Base-by-base conservation (phyloP, 2,888 invertebrate species). In the Heliconius erato region DNA sequence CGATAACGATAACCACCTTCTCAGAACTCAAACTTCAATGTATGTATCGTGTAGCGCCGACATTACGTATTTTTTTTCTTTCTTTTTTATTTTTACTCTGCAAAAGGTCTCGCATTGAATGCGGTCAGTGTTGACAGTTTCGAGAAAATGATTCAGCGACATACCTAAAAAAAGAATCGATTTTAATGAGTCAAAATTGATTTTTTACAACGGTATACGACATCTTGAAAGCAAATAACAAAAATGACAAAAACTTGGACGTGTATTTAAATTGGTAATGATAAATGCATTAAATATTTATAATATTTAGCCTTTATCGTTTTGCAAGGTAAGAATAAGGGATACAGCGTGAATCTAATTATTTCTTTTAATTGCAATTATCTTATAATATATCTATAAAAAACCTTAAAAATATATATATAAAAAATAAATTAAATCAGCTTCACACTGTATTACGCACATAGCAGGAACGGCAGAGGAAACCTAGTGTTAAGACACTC, bases 81-180 rank as follows among this genome's bases (percentile, higher is more conserved):
- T 44, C 54, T 72, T 54, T 44, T 82, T 82, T 78, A 32, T 77
- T 84, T 84, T 84, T 81, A 72, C 79, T 79, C 76, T 79, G 82
- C 74, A 67, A 81, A 84, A 81, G 79, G 84, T 76, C 69, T 76
- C 72, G 71, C 82, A 79, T 88, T 78, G 80, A 84, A 79, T 79
- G 77, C 65, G 74, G 69, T 79, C 83, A 82, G 85, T 86, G 87
- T 87, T 87, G 87, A 88, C 87, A 88, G 86, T 87, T 87, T 85
- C 85, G 79, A 84, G 86, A 88, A 87, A 85, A 82, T 85, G 85
- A 84, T 63, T 86, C 84, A 80, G 82, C 80, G 77, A 28, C 40
- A 79, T 59, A 80, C 44, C 44, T 14, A 80, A 72, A 63, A 82
- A 65, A 40, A 79, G 74, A 82, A 76, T 84, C 79, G 79, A 76